phyloP scores from a whole-genome alignment of 2,888 invertebrate species.

The Pterobdella sp. region DNA sequence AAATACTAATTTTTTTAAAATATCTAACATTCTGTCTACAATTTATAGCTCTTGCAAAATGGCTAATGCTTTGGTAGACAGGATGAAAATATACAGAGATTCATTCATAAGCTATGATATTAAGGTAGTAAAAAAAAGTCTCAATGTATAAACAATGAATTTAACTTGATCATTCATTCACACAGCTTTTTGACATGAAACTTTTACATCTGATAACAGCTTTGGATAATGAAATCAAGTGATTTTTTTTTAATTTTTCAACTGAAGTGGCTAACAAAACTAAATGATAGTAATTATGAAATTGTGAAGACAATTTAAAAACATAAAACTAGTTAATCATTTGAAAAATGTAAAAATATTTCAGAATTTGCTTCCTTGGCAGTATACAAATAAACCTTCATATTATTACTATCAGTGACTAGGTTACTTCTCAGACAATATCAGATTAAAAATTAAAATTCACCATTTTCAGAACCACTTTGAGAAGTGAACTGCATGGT shows the following conservation, averaged over 20 bases:
- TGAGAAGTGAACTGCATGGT: slow-evolving; percentile 52
- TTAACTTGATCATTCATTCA: too few relatives aligned
- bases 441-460: background rate
- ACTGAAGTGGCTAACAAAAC: too few relatives aligned
- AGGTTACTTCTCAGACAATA: background rate
- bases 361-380: too few relatives aligned
- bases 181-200: slow-evolving; percentile 75
- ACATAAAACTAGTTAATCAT: too few relatives aligned
- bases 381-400: too few relatives aligned
- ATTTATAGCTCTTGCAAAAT: background rate
- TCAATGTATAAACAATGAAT: background rate
- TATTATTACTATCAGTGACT: too few relatives aligned
- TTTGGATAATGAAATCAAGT: slow-evolving; percentile 62
- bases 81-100: background rate
- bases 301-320: too few relatives aligned
- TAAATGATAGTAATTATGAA: too few relatives aligned
- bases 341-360: too few relatives aligned
- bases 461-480: slow-evolving; percentile 45
- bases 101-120: background rate
- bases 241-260: too few relatives aligned
- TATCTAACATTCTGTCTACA: background rate
- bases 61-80: background rate
- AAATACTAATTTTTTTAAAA: background rate
- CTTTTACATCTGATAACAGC: slow-evolving; percentile 81
- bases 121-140: background rate